Evolutionary conservation across 2,888 invertebrate species (phyloP), one percentile per base, ranked within the genome.

Genomic region (Platycnemis pennipes): DNA sequence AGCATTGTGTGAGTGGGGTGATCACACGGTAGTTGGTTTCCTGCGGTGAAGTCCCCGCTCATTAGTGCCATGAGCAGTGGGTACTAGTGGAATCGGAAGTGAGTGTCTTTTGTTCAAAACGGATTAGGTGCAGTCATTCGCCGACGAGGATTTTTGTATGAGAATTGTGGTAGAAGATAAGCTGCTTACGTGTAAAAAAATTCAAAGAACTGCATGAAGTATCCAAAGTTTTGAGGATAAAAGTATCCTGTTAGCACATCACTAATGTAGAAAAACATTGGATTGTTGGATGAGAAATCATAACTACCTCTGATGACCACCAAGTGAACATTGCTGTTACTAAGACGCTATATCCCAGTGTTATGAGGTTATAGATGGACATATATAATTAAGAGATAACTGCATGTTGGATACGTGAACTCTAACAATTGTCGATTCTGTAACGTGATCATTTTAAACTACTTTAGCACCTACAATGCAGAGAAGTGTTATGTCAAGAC

Each of bases 401-500:
- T 77, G 11, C 37, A 37, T 77, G 77, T 77, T 37, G 77, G 77
- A 77, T 37, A 77, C 37, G 77, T 37, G 77, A 37, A 77, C 77
- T 77, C 77, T 77, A 77, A 77, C 77, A 77, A 77, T 77, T 77
- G 37, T 77, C 37, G 77, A 77, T 77, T 77, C 22, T 37, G 77
- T 77, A 77, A 77, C 77, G 77, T 77, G 77, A 77, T 77, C 37
- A 77, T 77, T 77, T 77, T 77, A 77, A 77, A 77, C 77, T 77
- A 77, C 77, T 77, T 77, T 37, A 77, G 63, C 91, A 91, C n/a
- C 91, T 63, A 45, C 44, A 63, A 46, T 87, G 87, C 63, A 26
- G 44, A 63, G 37, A 91, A 91, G 91, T 91, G 63, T 44, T 44
- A 63, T 63, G 56, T 44, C 44, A 63, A 91, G 91, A 91, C 91